phyloP scores from a whole-genome alignment of 1,140 invertebrate species.

The Bemisia tabaci region DNA sequence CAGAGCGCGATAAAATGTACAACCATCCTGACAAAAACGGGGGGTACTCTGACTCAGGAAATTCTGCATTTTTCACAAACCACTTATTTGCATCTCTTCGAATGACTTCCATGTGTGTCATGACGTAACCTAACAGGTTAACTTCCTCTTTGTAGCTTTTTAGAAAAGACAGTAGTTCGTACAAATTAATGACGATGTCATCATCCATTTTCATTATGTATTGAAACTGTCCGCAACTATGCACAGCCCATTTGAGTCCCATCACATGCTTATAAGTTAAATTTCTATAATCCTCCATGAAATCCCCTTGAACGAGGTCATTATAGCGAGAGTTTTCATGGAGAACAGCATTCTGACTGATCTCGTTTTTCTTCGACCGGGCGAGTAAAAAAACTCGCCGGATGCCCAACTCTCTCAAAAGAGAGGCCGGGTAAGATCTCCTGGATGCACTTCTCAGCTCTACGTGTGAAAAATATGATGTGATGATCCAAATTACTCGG shows the following conservation, averaged over 20 bases:
- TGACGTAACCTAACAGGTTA: conserved; percentile 13
- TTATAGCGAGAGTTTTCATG: conserved; percentile 43
- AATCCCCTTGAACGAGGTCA: conserved; percentile 67
- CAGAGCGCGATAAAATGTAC: conserved; percentile 55
- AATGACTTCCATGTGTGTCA: conserved; percentile 28
- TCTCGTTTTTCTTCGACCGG: neutral
- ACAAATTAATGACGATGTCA: conserved; percentile 55
- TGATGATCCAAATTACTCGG: neutral
- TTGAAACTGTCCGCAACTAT: conserved; percentile 45
- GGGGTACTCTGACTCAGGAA: conserved; percentile 46
- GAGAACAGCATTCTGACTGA: conserved; percentile 34
- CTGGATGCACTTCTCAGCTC: neutral
- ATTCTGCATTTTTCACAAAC: conserved; percentile 56
- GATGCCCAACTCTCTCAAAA: neutral
- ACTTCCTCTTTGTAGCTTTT: neutral
- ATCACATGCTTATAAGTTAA: conserved; percentile 78
- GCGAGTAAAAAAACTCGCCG: neutral
- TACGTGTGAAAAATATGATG: neutral
- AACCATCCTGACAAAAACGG: conserved; percentile 61
- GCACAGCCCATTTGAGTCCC: conserved; percentile 64
- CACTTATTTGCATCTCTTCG: conserved; percentile 58
- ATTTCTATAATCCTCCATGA: conserved; percentile 65
- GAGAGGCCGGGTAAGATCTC: neutral
- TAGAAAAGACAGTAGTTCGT: neutral
- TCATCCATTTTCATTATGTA: conserved; percentile 67